These are phyloP conservation scores for Psephotus haematonotus DNA, from an alignment of 2,113 vertebrate genomes.

Conservation along the genomic window DNA sequence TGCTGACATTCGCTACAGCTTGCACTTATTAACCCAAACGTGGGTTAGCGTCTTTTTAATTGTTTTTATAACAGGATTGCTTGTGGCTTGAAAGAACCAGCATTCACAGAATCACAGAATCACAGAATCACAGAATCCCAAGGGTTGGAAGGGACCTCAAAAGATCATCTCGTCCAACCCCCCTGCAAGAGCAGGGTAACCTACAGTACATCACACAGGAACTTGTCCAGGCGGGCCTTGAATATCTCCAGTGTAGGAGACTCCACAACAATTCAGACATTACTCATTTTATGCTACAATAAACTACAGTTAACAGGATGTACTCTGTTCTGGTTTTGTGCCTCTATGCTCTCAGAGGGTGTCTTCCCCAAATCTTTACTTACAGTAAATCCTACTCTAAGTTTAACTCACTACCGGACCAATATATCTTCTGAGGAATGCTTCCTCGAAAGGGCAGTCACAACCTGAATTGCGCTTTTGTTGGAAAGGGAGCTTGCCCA, in stretches of 20 bases:
- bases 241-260: no score
- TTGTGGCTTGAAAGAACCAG: background rate
- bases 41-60: background rate
- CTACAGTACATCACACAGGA: no score
- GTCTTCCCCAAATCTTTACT: background rate
- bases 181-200: no score
- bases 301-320: background rate
- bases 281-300: background rate
- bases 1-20: background rate
- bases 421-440: background rate
- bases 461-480: background rate
- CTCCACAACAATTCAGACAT: no score
- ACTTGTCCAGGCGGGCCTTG: no score
- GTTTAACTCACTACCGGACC: background rate
- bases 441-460: background rate
- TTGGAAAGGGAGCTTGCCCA: background rate
- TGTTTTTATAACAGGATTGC: background rate
- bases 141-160: no score
- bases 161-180: no score
- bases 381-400: background rate
- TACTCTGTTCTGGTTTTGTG: background rate
- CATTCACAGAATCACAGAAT: no score
- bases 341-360: background rate
- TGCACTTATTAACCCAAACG: background rate
- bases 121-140: no score